Conservation (phyloP, 2,113 vertebrate genomes). For the Geococcyx californianus region DNA sequence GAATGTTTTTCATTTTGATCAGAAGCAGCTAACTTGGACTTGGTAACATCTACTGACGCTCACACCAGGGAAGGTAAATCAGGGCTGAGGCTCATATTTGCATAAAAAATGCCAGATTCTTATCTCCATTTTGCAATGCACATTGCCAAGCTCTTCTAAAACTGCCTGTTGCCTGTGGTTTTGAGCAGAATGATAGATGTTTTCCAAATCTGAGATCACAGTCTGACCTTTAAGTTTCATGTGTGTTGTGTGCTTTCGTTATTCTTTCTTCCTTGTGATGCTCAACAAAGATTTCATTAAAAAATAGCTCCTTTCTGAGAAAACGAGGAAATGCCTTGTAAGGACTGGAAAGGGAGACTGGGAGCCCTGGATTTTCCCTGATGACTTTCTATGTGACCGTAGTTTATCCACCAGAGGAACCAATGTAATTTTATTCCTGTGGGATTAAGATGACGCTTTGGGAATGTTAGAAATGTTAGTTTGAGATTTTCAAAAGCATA, state of each 20-base stretch:
- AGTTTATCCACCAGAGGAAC: not conserved
- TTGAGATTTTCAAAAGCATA: constrained; percentile 28
- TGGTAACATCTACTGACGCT: constrained; percentile 6
- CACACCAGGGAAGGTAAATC: constrained; percentile 39
- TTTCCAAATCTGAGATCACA: constrained; percentile 41
- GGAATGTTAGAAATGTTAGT: constrained; percentile 44
- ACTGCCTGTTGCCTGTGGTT: not conserved
- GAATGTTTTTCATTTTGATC: constrained; percentile 49
- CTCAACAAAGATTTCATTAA: not conserved
- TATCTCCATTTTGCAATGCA: not conserved
- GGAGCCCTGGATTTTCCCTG: not conserved
- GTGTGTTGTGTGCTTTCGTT: constrained; percentile 19
- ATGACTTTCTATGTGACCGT: not conserved
- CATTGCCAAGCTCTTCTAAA: not conserved
- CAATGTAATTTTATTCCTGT: not conserved
- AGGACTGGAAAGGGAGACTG: not conserved
- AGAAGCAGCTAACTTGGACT: constrained; percentile 43
- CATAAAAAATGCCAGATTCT: not conserved
- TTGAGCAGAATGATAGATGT: not conserved
- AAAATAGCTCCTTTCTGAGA: not conserved
- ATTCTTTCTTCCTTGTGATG: not conserved
- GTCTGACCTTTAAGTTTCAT: constrained; percentile 37
- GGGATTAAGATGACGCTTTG: constrained; percentile 35
- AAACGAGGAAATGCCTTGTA: constrained; percentile 38
- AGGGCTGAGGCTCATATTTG: not conserved